These are phyloP conservation scores for Furnarius figulus DNA, from an alignment of 2,113 vertebrate species.

Conservation along the genomic window DNA sequence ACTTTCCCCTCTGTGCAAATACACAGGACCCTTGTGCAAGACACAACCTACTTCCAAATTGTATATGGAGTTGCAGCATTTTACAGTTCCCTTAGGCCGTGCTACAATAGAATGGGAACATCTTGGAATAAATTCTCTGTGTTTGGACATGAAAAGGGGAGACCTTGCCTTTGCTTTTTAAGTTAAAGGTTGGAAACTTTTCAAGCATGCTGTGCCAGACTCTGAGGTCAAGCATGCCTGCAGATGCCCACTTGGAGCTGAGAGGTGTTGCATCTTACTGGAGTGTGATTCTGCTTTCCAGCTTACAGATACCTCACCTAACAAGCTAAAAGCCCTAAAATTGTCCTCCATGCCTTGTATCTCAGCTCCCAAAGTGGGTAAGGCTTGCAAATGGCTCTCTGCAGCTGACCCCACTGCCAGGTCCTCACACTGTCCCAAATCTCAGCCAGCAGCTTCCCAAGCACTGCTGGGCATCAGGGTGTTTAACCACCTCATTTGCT, in stretches of 20 bases:
- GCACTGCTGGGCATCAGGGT: rapidly evolving
- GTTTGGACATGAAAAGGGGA: not conserved
- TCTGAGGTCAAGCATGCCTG: not conserved
- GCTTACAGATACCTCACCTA: not conserved
- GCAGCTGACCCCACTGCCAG: not conserved
- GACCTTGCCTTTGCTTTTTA: not conserved
- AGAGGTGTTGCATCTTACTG: not conserved
- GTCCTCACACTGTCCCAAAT: not conserved
- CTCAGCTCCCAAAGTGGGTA: not conserved
- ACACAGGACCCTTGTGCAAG: not conserved
- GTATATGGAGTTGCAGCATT: not conserved
- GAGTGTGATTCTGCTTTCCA: not conserved
- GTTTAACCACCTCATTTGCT: not conserved
- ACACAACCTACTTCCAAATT: not conserved
- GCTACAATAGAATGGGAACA: not conserved
- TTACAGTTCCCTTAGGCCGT: not conserved
- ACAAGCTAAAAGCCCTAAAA: not conserved
- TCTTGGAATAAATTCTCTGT: not conserved
- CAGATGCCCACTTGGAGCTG: not conserved
- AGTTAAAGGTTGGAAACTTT: not conserved
- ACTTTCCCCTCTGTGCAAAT: not conserved
- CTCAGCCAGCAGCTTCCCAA: not conserved
- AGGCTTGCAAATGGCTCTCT: not conserved
- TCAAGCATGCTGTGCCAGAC: not conserved
- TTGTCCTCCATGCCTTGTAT: not conserved